Conservation (phyloP, 2,888 invertebrate genomes). For the Leucozona laternaria region DNA sequence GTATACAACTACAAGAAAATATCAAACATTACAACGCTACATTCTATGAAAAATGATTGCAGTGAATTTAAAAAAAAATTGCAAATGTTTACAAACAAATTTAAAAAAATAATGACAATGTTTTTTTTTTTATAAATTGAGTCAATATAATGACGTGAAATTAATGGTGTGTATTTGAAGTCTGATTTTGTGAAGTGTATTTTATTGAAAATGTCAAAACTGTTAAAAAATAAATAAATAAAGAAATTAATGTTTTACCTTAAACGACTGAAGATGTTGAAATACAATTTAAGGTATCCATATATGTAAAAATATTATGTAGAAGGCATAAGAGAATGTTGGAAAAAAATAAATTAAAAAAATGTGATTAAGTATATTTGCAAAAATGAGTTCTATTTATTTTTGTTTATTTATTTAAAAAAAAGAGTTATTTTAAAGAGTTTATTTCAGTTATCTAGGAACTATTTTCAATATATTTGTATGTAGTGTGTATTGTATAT, state of each 20-base stretch:
- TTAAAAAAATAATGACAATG: constrained; percentile 27
- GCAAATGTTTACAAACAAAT: background rate
- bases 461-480: background rate
- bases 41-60: constrained; percentile 31
- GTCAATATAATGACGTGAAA: constrained; percentile 25
- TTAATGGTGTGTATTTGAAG: constrained; percentile 31
- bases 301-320: constrained; percentile 56
- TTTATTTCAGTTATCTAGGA: background rate
- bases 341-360: constrained; percentile 39
- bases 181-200: constrained; percentile 29
- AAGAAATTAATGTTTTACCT: constrained; percentile 68
- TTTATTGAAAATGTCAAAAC: constrained; percentile 36
- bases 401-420: background rate
- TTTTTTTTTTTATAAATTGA: constrained; percentile 21
- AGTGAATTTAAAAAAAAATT: constrained; percentile 16
- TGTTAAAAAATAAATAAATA: constrained; percentile 7
- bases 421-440: background rate
- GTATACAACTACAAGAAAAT: background rate
- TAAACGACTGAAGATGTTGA: constrained; percentile 73
- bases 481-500: background rate
- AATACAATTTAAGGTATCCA: constrained; percentile 67
- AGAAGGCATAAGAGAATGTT: constrained; percentile 59
- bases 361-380: constrained; percentile 34
- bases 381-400: background rate
- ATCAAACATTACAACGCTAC: constrained; percentile 7